Base-by-base conservation (phyloP, 2,797 vertebrate species). In the Borostomias antarcticus region DNA sequence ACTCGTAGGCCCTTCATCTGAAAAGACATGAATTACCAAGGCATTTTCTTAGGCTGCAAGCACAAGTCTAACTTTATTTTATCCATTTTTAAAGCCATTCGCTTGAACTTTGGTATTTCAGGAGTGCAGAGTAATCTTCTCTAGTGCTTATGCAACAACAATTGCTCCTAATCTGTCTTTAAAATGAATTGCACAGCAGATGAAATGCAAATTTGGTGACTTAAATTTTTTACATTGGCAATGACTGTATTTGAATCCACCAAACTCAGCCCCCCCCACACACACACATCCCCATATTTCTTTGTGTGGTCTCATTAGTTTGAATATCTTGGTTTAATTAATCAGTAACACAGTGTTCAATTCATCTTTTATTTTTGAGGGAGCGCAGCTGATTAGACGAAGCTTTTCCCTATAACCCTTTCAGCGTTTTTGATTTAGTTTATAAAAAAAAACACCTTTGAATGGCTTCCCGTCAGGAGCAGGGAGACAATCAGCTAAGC, bases 301-400 rank as follows among this genome's bases (percentile, higher is more conserved):
- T 48, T 28, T 82, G 74, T 80, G 77, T 79, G 83, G 75, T 82
- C 82, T 86, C 83, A 80, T 91, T 89, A 88, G 76, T 74, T 75
- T 75, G 74, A 77, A 81, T 86, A 73, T 81, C 82, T 79, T 73
- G 69, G 72, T 82, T 88, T 90, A 88, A 91, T 91, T 87, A 85
- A 86, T 87, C 82, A 82, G 88, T 84, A 81, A 82, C 84, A 66
- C 70, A 86, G 79, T 78, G 79, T 72, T 85, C 88, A 86, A 90
- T 90, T 88, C 76, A 76, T 84, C 85, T 86, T 67, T 88, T 80
- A 88, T 90, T 90, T 90, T 74, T 56, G 76, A 69, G n/a, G 47
- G 75, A 91, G 82, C 84, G 80, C 72, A 83, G 84, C 80, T 90
- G 84, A 89, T 89, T 84, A 84, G 81, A 86, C 76, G 74, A 9